Evolutionary conservation across 1,140 invertebrate species (phyloP), one percentile per base, ranked within the genome.

Genomic region (Teleogryllus occipitalis): DNA sequence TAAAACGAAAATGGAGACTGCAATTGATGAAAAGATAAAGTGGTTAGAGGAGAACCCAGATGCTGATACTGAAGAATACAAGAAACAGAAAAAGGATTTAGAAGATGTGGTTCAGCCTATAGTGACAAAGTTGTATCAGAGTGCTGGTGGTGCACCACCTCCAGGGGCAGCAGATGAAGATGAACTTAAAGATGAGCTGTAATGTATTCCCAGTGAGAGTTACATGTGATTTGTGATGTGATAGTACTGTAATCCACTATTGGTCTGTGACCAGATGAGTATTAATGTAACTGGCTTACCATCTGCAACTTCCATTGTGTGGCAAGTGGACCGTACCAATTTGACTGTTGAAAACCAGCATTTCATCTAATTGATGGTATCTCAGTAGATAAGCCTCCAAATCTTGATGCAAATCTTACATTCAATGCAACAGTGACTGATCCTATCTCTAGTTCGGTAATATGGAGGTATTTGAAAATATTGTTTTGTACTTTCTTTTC

Each of bases 41-140:
- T 99, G 98, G 98, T 88, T 99, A 72, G 98, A 99, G 87, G 93
- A 95, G 81, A 98, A 99, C 87, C 93, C 94, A 82, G 97, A 99
- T 82, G 94, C 95, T 8, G 97, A 99, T 75, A 90, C 94, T 0
- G 96, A 98, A 84, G 96, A 98, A 78, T 96, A 96, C 87, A 97
- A 98, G 85, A 94, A 95, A 85, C 96, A 99, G 85, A 99, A 99
- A 93, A 99, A 99, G 85, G 94, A 97, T 84, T 87, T 99, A 12
- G 97, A 98, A 86, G 94, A 96, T 83, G 92, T 98, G 79, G 96
- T 98, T 8, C 96, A 99, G 85, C 98, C 98, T 12, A 99, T 99
- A 84, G 98, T 99, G 84, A 93, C 96, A 22, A 99, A 99, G 88
- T 87, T 99, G 76, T 99, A 99, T 87, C 95, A 97, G 85, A 93